These are phyloP conservation scores for Oryzias dopingdopingensis DNA, from an alignment of 2,797 vertebrate genomes.

Conservation along the genomic window DNA sequence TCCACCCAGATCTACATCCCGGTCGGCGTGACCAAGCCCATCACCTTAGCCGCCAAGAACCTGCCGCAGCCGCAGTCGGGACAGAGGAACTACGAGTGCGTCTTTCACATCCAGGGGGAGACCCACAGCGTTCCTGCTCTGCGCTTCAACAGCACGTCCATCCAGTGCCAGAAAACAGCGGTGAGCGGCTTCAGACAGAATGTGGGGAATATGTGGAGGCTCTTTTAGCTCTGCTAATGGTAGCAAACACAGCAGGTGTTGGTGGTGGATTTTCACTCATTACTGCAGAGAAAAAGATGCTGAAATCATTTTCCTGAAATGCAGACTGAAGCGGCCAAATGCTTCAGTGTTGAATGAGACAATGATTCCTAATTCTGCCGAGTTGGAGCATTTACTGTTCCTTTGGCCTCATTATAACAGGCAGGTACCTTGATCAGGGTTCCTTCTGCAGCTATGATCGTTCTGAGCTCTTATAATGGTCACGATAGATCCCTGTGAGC, in stretches of 20 bases:
- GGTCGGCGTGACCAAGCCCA: constrained; percentile 92
- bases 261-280: constrained; percentile 1
- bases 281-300: not conserved
- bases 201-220: not conserved
- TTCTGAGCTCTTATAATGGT: constrained; percentile 49
- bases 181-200: constrained; percentile 74
- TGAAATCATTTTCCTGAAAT: not conserved
- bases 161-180: constrained; percentile 96
- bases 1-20: constrained; percentile 97
- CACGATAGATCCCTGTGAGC: constrained; percentile 45
- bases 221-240: not conserved
- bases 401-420: constrained; percentile 38
- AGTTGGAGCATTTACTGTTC: too few relatives aligned
- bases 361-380: too few relatives aligned
- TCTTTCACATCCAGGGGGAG: constrained; percentile 92
- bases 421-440: constrained; percentile 32
- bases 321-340: not conserved
- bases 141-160: constrained; percentile 97
- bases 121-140: constrained; percentile 88
- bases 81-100: constrained; percentile 94
- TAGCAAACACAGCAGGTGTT: constrained; percentile 8
- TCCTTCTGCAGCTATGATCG: constrained; percentile 49
- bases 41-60: constrained; percentile 93
- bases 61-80: constrained; percentile 95
- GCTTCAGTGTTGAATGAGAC: not conserved